Conservation (phyloP, 2,113 vertebrate species). For the Ailuropoda melanoleuca region DNA sequence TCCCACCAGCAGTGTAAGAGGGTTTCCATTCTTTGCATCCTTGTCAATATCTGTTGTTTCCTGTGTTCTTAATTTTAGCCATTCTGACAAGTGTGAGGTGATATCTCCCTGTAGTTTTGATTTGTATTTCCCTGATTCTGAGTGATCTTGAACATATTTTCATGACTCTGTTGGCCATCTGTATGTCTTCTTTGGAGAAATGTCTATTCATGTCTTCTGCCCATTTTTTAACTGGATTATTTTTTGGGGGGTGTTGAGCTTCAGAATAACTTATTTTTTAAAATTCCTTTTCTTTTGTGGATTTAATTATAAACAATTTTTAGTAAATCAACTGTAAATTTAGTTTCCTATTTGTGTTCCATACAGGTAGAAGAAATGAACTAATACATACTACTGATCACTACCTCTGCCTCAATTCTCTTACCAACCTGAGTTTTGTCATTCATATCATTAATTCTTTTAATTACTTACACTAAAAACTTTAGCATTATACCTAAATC, state of each 20-base stretch:
- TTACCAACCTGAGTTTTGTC: background rate
- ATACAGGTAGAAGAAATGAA: background rate
- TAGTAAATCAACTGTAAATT: background rate
- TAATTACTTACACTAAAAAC: background rate
- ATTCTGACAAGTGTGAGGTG: background rate
- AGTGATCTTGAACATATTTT: background rate
- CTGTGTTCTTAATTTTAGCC: background rate
- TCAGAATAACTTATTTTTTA: background rate
- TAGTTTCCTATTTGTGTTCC: background rate
- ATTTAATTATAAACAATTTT: background rate
- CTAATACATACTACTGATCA: background rate
- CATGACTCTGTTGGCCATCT: background rate
- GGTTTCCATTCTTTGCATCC: too few relatives aligned
- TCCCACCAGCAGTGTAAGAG: background rate
- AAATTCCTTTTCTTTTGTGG: background rate
- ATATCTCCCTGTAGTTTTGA: background rate
- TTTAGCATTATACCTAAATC: background rate
- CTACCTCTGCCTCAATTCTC: background rate
- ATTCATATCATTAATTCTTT: background rate
- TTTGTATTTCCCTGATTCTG: background rate
- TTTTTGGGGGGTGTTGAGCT: background rate
- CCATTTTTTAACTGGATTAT: background rate
- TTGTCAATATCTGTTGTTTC: background rate
- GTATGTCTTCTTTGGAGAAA: background rate
- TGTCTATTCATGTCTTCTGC: background rate